A percentile compares a stretch with the other conserved stretches of the same genome.
phyloP scores from a whole-genome alignment of 2,888 invertebrate genomes.

The Ctenicera cuprea region DNA sequence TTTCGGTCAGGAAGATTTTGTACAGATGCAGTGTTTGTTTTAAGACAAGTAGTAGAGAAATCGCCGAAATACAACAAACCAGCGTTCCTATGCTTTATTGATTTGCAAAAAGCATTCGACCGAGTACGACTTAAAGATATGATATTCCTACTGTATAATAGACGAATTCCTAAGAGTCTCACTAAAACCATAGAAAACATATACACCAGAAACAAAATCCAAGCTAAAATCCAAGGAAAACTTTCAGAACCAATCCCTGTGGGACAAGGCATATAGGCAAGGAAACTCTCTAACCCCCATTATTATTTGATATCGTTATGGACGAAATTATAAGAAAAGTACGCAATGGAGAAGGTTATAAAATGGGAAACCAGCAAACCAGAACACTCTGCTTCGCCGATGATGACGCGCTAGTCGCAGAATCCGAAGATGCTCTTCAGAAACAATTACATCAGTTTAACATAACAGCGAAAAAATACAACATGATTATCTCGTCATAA shows the following conservation, averaged over 20 bases:
- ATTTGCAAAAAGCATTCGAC: too few relatives aligned
- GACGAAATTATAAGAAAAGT: slow-evolving; percentile 20
- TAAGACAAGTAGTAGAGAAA: too few relatives aligned
- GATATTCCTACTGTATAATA: neutral
- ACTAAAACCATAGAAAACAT: slow-evolving; percentile 17
- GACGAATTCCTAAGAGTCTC: neutral
- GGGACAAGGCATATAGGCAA: slow-evolving; percentile 10
- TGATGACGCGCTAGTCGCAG: slow-evolving; percentile 5
- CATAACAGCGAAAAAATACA: too few relatives aligned
- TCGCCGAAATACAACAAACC: too few relatives aligned
- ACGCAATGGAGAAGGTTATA: slow-evolving; percentile 1
- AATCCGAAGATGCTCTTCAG: slow-evolving; percentile 17
- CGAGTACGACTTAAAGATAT: slow-evolving; percentile 1
- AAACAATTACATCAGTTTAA: too few relatives aligned
- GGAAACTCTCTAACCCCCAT: slow-evolving; percentile 23
- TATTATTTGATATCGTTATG: slow-evolving; percentile 33
- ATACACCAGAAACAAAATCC: slow-evolving; percentile 2
- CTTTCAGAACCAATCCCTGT: too few relatives aligned
- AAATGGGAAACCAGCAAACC: slow-evolving; percentile 9
- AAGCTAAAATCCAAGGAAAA: neutral
- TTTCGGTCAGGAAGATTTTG: slow-evolving; percentile 35
- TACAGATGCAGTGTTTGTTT: too few relatives aligned
- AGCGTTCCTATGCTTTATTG: too few relatives aligned
- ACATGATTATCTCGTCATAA: too few relatives aligned
- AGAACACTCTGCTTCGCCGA: too few relatives aligned